Evolutionary conservation across 1,140 invertebrate species (phyloP).

Genomic region (Mizuhopecten yessoensis): DNA sequence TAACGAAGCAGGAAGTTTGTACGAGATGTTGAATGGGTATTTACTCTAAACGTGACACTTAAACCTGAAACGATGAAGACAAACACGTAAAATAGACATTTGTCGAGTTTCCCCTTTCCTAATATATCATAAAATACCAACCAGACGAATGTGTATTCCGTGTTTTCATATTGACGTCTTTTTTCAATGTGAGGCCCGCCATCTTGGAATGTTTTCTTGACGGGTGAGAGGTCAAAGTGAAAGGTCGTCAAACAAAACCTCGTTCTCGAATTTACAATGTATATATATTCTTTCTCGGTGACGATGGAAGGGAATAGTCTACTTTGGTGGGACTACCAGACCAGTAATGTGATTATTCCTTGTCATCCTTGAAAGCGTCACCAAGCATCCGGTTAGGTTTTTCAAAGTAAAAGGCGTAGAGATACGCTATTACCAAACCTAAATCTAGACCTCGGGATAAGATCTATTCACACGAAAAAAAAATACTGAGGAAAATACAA

Average conservation of each 20-base stretch:
- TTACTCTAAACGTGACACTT: neutral
- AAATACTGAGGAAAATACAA: no score
- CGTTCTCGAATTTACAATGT: neutral
- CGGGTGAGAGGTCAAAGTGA: neutral
- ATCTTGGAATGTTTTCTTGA: slow-evolving; percentile 30
- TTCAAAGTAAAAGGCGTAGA: no score
- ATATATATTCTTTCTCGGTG: no score
- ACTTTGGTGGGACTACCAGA: no score
- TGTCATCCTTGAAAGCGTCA: no score
- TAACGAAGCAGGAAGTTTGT: neutral
- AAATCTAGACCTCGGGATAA: no score
- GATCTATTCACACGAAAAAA: no score
- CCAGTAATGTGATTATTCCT: no score
- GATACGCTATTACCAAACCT: no score
- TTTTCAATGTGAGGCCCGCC: neutral
- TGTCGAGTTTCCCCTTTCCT: neutral
- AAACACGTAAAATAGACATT: neutral
- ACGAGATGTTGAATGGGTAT: neutral
- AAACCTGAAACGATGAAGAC: neutral
- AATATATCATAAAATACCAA: neutral
- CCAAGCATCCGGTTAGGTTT: no score
- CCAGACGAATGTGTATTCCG: neutral
- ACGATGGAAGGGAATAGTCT: no score
- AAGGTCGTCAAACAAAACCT: neutral
- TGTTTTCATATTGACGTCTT: neutral